Percentiles rank a stretch among this genome's conserved stretches.
Evolutionary conservation across 2,113 vertebrate species (phyloP).

Genomic region (human (Homo sapiens)): GRCh38 chr1:208102501-208103000

Average conservation of each 20-base stretch:
- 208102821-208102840: background rate
- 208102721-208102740: background rate
- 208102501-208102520: constrained; percentile 39
- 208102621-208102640: constrained; percentile 57
- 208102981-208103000: background rate
- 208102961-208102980: background rate
- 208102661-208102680: background rate
- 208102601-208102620: constrained; percentile 57
- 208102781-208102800: rapidly evolving
- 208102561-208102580: constrained; percentile 58
- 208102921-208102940: background rate
- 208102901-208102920: background rate
- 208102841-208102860: background rate
- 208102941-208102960: background rate
- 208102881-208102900: background rate
- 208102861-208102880: background rate
- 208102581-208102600: constrained; percentile 41
- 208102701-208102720: background rate
- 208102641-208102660: constrained; percentile 40
- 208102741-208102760: background rate
- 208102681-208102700: background rate
- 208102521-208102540: constrained; percentile 63
- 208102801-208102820: background rate
- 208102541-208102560: constrained; percentile 50
- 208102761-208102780: background rate